Evolutionary conservation across 2,888 invertebrate genomes (phyloP).

Genomic region (Eudasyphora cyanicolor): DNA sequence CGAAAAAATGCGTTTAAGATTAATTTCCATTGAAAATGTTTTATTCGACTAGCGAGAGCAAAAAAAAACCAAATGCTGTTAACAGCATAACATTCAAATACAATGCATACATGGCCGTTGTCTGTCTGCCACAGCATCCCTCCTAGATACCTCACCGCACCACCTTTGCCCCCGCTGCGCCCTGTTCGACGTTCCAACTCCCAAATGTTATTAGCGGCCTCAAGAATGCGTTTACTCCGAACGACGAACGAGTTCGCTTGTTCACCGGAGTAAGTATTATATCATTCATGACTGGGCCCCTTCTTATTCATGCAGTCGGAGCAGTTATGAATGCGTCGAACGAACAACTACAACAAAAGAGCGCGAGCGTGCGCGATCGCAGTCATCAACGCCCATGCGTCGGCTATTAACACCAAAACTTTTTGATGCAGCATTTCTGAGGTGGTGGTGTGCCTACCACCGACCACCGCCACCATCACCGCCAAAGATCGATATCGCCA

Average conservation of each 20-base stretch:
- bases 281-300: constrained; percentile 43
- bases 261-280: constrained; percentile 25
- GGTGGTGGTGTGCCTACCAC: constrained; percentile 46
- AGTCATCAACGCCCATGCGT: constrained; percentile 64
- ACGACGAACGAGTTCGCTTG: neutral
- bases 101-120: constrained; percentile 15
- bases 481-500: neutral
- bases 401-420: constrained; percentile 62
- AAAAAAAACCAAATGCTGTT: constrained; percentile 25
- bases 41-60: neutral
- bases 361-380: constrained; percentile 14
- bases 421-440: constrained; percentile 65
- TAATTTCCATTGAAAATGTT: constrained; percentile 49
- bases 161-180: neutral
- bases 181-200: neutral
- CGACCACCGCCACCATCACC: constrained; percentile 32
- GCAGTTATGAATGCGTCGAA: neutral
- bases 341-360: neutral
- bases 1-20: constrained; percentile 51
- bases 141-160: neutral
- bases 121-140: neutral
- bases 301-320: neutral
- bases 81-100: constrained; percentile 48
- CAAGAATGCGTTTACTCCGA: constrained; percentile 50
- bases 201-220: constrained; percentile 29